Evolutionary conservation across 2,888 invertebrate genomes (phyloP).

Genomic region (Odontocolon sp.): DNA sequence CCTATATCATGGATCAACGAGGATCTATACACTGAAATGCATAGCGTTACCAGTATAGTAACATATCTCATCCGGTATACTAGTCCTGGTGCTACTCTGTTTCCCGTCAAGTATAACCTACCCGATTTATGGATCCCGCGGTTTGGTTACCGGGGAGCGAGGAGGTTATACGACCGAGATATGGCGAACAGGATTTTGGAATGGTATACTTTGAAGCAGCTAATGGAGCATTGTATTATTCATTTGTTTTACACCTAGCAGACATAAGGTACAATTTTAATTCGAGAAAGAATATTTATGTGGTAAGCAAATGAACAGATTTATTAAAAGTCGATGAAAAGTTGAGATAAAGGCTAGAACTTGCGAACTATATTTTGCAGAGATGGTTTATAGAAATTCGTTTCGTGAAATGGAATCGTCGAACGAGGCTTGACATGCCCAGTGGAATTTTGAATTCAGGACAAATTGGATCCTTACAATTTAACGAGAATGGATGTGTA

Average conservation of each 20-base stretch:
- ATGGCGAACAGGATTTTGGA: neutral
- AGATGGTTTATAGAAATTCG: conserved; percentile 27
- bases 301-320: too few relatives aligned
- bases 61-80: neutral
- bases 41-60: neutral
- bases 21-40: neutral
- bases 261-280: too few relatives aligned
- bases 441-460: conserved; percentile 27
- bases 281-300: neutral
- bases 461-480: conserved; percentile 48
- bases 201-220: neutral
- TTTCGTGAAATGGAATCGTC: conserved; percentile 31
- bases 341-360: neutral
- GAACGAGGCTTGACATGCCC: neutral
- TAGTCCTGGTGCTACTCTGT: too few relatives aligned
- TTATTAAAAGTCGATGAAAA: too few relatives aligned
- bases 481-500: conserved; percentile 24
- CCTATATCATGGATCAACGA: neutral
- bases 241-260: conserved; percentile 4
- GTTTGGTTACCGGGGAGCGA: neutral
- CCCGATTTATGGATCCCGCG: neutral
- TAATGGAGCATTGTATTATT: conserved; percentile 5
- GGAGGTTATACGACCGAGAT: conserved; percentile 1
- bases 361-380: neutral
- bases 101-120: neutral